Percentiles rank a stretch among this genome's conserved stretches.
Conservation (phyloP, 2,888 invertebrate species). For the Protula sp. region DNA sequence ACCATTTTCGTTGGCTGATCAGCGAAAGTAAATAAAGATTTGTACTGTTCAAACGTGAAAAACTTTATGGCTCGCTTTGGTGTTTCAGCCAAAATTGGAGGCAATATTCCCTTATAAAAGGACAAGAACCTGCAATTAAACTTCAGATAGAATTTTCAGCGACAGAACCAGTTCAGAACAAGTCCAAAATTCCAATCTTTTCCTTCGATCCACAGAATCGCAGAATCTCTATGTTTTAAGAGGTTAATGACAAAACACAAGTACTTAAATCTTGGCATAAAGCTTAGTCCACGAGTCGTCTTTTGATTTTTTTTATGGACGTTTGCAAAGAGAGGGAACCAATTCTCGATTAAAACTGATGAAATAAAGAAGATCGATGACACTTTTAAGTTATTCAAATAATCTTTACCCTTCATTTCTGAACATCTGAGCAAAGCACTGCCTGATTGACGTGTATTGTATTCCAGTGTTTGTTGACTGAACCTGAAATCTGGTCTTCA, state of each 20-base stretch:
- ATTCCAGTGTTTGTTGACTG: conserved; percentile 61
- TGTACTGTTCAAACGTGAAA: conserved; percentile 88
- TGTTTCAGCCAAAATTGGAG: conserved; percentile 88
- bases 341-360: too few species aligned
- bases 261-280: too few species aligned
- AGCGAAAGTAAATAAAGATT: conserved; percentile 55
- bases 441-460: conserved; percentile 70
- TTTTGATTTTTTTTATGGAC: too few species aligned
- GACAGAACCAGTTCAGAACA: not conserved
- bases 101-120: conserved; percentile 89
- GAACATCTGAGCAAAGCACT: conserved; percentile 87
- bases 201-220: too few species aligned
- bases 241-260: too few species aligned
- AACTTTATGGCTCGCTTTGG: conserved; percentile 93
- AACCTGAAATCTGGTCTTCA: conserved; percentile 83
- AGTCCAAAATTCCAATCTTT: not conserved
- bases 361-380: not conserved
- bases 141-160: not conserved
- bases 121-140: conserved; percentile 58
- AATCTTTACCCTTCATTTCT: conserved; percentile 66
- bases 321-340: too few species aligned
- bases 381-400: not conserved
- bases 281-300: too few species aligned
- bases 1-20: too few species aligned
- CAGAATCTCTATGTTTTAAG: too few species aligned